Conservation (phyloP, 2,888 invertebrate species). For the Hedychridium roseum region DNA sequence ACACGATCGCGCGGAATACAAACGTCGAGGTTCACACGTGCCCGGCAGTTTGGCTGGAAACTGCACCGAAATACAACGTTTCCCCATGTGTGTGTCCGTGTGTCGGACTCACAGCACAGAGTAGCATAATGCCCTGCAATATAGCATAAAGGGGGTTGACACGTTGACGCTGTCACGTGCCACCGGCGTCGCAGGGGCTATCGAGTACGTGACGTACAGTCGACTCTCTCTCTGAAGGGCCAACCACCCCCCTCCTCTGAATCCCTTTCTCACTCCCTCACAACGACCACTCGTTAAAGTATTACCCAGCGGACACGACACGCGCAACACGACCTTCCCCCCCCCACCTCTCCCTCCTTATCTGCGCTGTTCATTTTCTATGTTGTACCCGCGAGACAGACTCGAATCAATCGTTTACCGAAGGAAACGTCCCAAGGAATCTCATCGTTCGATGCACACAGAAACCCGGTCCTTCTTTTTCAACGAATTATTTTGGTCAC, state of each 20-base stretch:
- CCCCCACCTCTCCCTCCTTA: slow-evolving; percentile 7
- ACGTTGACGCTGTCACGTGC: slow-evolving; percentile 45
- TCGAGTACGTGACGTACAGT: slow-evolving; percentile 37
- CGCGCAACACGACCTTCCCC: not conserved
- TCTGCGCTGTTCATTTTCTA: too few relatives aligned
- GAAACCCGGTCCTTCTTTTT: too few relatives aligned
- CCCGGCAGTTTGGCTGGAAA: slow-evolving; percentile 8
- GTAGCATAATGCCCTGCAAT: slow-evolving; percentile 42
- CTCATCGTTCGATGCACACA: too few relatives aligned
- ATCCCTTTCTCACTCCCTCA: too few relatives aligned
- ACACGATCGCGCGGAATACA: slow-evolving; percentile 4
- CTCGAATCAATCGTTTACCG: too few relatives aligned
- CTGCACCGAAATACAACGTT: slow-evolving; percentile 24
- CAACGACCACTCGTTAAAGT: slow-evolving; percentile 34
- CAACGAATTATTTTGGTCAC: too few relatives aligned
- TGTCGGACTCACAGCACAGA: slow-evolving; percentile 38
- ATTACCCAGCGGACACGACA: slow-evolving; percentile 16
- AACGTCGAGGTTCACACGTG: slow-evolving; percentile 1
- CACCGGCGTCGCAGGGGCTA: slow-evolving; percentile 39
- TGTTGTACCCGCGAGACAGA: too few relatives aligned
- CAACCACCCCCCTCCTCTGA: slow-evolving; percentile 15
- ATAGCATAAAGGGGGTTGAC: slow-evolving; percentile 45
- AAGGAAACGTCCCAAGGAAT: too few relatives aligned
- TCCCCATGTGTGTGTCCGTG: slow-evolving; percentile 22
- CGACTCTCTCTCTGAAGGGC: slow-evolving; percentile 24